phyloP scores from a whole-genome alignment of 1,140 invertebrate species.

The Adelges cooleyi region DNA sequence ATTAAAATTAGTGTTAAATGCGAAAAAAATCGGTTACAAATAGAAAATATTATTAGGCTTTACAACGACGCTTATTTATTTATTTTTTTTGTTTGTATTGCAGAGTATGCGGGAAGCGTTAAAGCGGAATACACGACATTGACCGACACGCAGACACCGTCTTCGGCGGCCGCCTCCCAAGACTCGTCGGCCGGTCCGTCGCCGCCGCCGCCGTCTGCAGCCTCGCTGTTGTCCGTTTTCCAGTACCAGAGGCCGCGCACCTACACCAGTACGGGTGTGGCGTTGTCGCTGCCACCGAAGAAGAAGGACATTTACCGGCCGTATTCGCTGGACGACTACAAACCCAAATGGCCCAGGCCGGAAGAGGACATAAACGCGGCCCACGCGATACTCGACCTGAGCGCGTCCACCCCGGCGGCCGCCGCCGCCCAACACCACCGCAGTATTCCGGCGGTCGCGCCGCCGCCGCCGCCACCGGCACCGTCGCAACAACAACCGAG shows the following conservation, averaged over 20 bases:
- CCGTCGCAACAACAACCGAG: not conserved
- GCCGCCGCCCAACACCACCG: constrained; percentile 42
- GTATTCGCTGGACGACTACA: constrained; percentile 62
- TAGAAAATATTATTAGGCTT: too few species aligned
- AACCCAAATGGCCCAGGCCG: constrained; percentile 36
- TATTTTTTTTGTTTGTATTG: not conserved
- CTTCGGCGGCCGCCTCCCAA: constrained; percentile 66
- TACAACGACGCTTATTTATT: too few species aligned
- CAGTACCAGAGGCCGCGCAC: constrained; percentile 26
- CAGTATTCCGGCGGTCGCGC: constrained; percentile 59
- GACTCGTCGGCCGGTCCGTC: constrained; percentile 81
- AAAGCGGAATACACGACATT: constrained; percentile 25
- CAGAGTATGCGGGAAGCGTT: constrained; percentile 2
- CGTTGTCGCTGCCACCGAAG: constrained; percentile 67
- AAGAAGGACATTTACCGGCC: constrained; percentile 80
- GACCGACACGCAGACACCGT: constrained; percentile 31
- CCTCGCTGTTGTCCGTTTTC: constrained; percentile 29
- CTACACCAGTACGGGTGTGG: constrained; percentile 67
- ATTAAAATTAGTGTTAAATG: too few species aligned
- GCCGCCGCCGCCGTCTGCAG: constrained; percentile 47
- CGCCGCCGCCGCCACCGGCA: not conserved
- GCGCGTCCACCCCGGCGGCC: constrained; percentile 62
- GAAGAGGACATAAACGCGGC: constrained; percentile 60
- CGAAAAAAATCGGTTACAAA: too few species aligned
- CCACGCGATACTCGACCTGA: constrained; percentile 73